Percentiles rank a stretch among this genome's conserved stretches.
Conservation (phyloP, 2,888 invertebrate species). For the Marasmarcha lunaedactyla region DNA sequence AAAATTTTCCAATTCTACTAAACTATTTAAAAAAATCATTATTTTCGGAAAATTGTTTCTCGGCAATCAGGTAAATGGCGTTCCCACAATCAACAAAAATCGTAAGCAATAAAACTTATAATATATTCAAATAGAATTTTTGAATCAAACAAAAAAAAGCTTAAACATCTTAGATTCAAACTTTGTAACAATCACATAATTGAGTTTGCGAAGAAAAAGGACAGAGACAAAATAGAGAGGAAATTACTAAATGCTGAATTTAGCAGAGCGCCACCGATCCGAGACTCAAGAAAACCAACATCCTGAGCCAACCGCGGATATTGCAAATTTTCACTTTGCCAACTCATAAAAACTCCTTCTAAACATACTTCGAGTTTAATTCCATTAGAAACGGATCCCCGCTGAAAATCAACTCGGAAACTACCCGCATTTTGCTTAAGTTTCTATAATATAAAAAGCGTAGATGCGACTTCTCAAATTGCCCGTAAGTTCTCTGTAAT, state of each 20-base stretch:
- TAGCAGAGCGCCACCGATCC: slow-evolving; percentile 27
- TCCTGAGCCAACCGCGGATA: slow-evolving; percentile 16
- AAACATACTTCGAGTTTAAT: slow-evolving; percentile 32
- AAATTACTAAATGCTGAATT: slow-evolving; percentile 33
- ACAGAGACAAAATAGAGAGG: slow-evolving; percentile 30
- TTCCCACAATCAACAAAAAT: no score
- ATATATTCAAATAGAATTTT: no score
- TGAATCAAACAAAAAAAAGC: no score
- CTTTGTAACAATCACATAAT: no score
- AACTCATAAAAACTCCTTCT: slow-evolving; percentile 16
- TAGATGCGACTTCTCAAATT: slow-evolving; percentile 32
- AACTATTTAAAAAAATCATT: no score
- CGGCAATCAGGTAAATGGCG: no score
- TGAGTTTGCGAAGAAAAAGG: no score
- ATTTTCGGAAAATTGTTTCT: no score
- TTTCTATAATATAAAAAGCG: slow-evolving; percentile 29
- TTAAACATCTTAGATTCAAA: no score
- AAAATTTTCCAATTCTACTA: no score
- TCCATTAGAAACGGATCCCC: slow-evolving; percentile 30
- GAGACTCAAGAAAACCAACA: slow-evolving; percentile 18
- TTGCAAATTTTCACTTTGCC: slow-evolving; percentile 10
- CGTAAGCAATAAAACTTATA: no score
- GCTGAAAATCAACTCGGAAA: slow-evolving; percentile 28
- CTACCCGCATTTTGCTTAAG: slow-evolving; percentile 32
- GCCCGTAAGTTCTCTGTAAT: slow-evolving; percentile 23